A percentile compares a stretch with the other conserved stretches of the same genome.
Evolutionary conservation across 92 coral and sea anemone species (phyloP).

Genomic region (Porites lobata): DNA sequence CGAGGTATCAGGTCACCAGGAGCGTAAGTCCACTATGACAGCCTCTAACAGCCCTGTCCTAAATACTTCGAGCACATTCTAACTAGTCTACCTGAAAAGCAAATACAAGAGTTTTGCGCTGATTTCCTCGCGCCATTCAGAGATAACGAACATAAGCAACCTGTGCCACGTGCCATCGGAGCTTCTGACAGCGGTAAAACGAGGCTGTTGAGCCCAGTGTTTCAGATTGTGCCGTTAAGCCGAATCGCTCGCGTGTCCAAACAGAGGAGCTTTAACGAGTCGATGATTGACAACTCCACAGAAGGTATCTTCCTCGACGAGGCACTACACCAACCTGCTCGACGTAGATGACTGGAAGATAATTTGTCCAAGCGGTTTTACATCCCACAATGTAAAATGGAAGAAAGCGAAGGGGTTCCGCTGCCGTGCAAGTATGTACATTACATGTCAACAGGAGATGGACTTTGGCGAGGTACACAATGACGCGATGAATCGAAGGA

Average conservation of each 20-base stretch:
- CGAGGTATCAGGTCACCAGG: conserved; percentile 8
- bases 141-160: conserved; percentile 49
- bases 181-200: conserved; percentile 61
- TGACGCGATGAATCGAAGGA: conserved; percentile 60
- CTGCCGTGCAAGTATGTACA: conserved; percentile 14
- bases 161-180: conserved; percentile 61
- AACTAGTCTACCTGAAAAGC: conserved; percentile 22
- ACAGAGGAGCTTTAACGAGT: conserved; percentile 60
- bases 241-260: conserved; percentile 54
- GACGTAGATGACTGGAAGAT: conserved; percentile 70
- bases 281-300: conserved; percentile 48
- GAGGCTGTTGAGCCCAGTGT: conserved; percentile 57
- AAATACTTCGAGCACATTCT: conserved; percentile 18
- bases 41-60: conserved; percentile 16
- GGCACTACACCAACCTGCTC: conserved; percentile 21
- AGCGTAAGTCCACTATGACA: conserved; percentile 7
- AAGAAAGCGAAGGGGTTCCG: conserved; percentile 53
- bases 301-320: conserved; percentile 66
- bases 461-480: conserved; percentile 53
- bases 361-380: conserved; percentile 56
- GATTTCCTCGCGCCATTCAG: conserved; percentile 45
- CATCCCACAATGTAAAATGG: conserved; percentile 62
- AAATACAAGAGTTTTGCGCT: conserved; percentile 8
- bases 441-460: conserved; percentile 60
- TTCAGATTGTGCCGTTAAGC: conserved; percentile 25